Percentiles rank a stretch among this genome's conserved stretches.
Conservation (phyloP, 1,140 invertebrate species). For the Streblospio benedicti region DNA sequence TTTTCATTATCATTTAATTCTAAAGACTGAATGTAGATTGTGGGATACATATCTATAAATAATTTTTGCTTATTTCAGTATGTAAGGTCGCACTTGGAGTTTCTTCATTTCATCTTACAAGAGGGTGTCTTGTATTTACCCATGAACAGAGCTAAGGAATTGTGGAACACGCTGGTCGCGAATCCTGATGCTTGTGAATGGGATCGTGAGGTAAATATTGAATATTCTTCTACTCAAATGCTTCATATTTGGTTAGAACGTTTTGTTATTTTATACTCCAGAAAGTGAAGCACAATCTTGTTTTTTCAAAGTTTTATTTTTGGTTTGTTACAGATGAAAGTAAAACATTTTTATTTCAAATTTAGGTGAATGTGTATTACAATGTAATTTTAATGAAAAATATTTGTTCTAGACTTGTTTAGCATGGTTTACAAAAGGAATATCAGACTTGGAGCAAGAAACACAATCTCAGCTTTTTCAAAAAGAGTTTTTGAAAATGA, state of each 20-base stretch:
- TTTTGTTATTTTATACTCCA: not conserved
- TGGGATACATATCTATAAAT: not conserved
- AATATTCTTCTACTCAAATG: not conserved
- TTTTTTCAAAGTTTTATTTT: not conserved
- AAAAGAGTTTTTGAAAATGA: conserved; percentile 49
- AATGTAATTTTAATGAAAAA: too few species aligned
- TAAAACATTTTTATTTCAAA: not conserved
- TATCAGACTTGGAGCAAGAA: conserved; percentile 50
- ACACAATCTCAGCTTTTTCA: conserved; percentile 50
- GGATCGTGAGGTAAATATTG: conserved; percentile 43
- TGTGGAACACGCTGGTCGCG: conserved; percentile 50
- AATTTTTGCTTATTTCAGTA: conserved; percentile 38
- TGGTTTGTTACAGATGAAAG: not conserved
- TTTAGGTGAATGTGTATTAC: too few species aligned
- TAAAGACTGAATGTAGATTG: not conserved
- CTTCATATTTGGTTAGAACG: not conserved
- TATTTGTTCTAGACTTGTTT: conserved; percentile 46
- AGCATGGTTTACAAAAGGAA: conserved; percentile 50
- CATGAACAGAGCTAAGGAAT: conserved; percentile 49
- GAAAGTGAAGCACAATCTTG: too few species aligned
- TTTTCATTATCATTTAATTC: too few species aligned
- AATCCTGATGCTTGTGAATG: conserved; percentile 47
- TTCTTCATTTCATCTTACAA: conserved; percentile 51
- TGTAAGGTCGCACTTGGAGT: conserved; percentile 49
- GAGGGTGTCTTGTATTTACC: conserved; percentile 51